Evolutionary conservation across 2,797 vertebrate genomes (phyloP), one percentile per base, ranked within the genome.

Genomic region (Propithecus perrieri): DNA sequence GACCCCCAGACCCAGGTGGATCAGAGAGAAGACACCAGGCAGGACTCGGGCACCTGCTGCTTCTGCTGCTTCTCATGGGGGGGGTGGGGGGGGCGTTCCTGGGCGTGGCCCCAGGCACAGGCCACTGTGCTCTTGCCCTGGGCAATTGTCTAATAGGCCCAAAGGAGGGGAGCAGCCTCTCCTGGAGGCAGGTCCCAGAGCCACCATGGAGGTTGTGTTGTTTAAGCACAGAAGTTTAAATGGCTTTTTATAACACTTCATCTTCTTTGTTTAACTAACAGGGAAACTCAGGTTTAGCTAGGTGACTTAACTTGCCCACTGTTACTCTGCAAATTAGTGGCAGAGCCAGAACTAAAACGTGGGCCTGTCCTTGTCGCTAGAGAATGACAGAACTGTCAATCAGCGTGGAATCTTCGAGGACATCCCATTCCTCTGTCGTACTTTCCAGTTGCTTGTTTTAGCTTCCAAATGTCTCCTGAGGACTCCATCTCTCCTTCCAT

Each of bases 331-430:
- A 71, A 26, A 71, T 53, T 1, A 59, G 38, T 2, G 38, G 12
- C 61, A 69, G 48, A 84, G 55, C 55, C 20, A 43, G 84, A 78
- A 11, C 57, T 67, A 17, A 72, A 18, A 72, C 28, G 3, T 41
- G 85, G 35, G 55, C 20, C 59, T 80, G 76, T 30, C 41, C 57
- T 81, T 20, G 2, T 80, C 33, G 28, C n/a, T 33, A 3, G 41
- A 65, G 13, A 74, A 28, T 30, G 85, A 80, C 85, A 79, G 93
- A 43, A 61, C 5, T 33, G 6, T 22, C 53, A 61, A 2, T 20
- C 22, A 30, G 50, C 0, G 0, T 5, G 85, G 78, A 48, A 22
- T 35, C 84, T n/a, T 1, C 0, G 26, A 48, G 89, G 55, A 55
- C 57, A 33, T 20, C 28, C 50, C 38, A 5, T 13, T 59, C 41